These are phyloP conservation scores for Venustaconcha ellipsiformis DNA, from an alignment of 1,140 invertebrate species.

Conservation along the genomic window DNA sequence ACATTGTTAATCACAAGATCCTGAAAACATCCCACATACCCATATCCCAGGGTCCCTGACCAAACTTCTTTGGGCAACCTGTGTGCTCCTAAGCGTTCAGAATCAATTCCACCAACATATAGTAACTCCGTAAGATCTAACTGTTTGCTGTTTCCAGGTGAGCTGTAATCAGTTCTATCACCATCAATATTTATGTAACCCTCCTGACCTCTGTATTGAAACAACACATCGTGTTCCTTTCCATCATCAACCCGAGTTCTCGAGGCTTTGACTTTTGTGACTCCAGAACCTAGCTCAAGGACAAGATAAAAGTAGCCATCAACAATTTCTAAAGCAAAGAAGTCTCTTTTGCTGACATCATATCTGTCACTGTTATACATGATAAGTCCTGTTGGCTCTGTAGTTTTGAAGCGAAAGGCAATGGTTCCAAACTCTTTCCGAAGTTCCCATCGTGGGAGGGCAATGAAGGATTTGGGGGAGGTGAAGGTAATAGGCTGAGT, in stretches of 20 bases:
- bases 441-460: conserved; percentile 85
- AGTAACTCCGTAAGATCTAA: conserved; percentile 87
- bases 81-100: conserved; percentile 64
- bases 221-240: conserved; percentile 86
- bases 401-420: conserved; percentile 88
- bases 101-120: conserved; percentile 82
- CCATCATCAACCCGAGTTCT: conserved; percentile 82
- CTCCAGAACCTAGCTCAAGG: conserved; percentile 90
- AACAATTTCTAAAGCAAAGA: conserved; percentile 94
- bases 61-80: conserved; percentile 88
- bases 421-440: conserved; percentile 86
- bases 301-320: conserved; percentile 94
- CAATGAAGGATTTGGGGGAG: conserved; percentile 89
- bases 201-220: conserved; percentile 74
- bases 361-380: conserved; percentile 80
- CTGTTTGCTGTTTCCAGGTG: conserved; percentile 75
- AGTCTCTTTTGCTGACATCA: conserved; percentile 77
- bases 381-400: conserved; percentile 92
- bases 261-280: conserved; percentile 77
- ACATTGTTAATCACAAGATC: conserved; percentile 94
- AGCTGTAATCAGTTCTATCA: conserved; percentile 88
- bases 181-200: conserved; percentile 92
- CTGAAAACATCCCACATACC: conserved; percentile 95
- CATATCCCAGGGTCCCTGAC: conserved; percentile 88
- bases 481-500: conserved; percentile 93